Base-by-base conservation (phyloP, 2,888 invertebrate species). In the Conus canariensis region DNA sequence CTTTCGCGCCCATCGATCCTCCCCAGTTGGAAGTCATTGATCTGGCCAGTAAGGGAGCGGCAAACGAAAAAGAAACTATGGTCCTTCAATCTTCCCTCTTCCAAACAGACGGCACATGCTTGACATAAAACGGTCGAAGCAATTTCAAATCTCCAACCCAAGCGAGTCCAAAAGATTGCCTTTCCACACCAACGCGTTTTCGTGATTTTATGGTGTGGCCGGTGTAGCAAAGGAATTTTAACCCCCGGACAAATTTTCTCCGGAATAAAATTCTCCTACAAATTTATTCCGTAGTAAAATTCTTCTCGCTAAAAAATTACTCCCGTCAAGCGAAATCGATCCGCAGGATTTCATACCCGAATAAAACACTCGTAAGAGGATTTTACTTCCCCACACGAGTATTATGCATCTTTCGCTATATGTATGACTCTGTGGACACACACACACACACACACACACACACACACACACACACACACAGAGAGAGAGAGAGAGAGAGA, bases 101-200 rank as follows among this genome's bases (percentile, higher is more conserved):
- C 45, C 64, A 58, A 58, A 19, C 60, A 25, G 1, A 25, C 14
- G 64, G 25, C 60, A 85, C 60, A 60, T 60, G 25, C 12, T 67
- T 25, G 59, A 64, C 30, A 64, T 87, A 87, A 60, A 87, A 64
- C 25, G 87, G 30, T 12, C 30, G 12, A 8, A 60, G 87, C 22
- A 67, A 87, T 22, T 60, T 87, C 64, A 64, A 87, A 87, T 87
- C 14, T 67, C 60, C 87, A 67, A 87, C 64, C n/a, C 87, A 25
- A 64, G 16, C 58, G 19, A 74, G 22, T n/a, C 87, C 9, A 22
- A n/a, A 45, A 30, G 74, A 25, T 56, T 59, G 85, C 12, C 70
- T 87, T 25, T 87, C 87, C 87, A 56, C 45, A 22, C 59, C 88
- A 82, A 25, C 30, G 56, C 88, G 10, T 64, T 19, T 16, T 19